A percentile compares a stretch with the other conserved stretches of the same genome.
Evolutionary conservation across 1,140 invertebrate species (phyloP).

Genomic region (Conopomorpha cramerella): DNA sequence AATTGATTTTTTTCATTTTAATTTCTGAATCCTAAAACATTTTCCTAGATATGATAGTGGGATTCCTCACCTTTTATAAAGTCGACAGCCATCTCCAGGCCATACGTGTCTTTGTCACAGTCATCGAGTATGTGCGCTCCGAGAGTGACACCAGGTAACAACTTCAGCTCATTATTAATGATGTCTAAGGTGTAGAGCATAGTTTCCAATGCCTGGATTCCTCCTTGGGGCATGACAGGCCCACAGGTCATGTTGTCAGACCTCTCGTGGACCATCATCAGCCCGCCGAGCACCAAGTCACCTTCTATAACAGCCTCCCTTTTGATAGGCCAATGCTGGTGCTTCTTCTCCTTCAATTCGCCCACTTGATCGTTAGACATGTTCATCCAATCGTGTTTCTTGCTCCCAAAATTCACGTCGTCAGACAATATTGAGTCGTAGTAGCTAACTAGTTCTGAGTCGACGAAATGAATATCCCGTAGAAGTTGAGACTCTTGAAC

Average conservation of each 20-base stretch:
- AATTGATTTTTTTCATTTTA: too few relatives aligned
- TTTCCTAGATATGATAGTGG: too few relatives aligned
- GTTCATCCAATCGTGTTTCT: too few relatives aligned
- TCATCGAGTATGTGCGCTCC: conserved; percentile 92
- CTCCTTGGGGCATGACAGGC: conserved; percentile 93
- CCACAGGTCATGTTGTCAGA: conserved; percentile 84
- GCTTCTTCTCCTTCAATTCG: not conserved
- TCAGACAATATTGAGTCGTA: too few relatives aligned
- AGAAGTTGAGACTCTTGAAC: too few relatives aligned
- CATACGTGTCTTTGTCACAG: conserved; percentile 96
- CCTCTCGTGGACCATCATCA: conserved; percentile 77
- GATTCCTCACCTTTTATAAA: conserved; percentile 97
- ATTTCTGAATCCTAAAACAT: too few relatives aligned
- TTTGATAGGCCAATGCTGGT: conserved; percentile 78
- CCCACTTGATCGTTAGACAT: not conserved
- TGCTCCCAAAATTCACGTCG: too few relatives aligned
- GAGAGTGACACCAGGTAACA: conserved; percentile 76
- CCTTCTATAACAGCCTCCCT: conserved; percentile 79
- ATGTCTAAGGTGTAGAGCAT: conserved; percentile 91
- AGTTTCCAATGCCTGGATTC: conserved; percentile 86
- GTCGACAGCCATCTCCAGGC: conserved; percentile 93
- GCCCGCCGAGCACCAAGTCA: too few relatives aligned
- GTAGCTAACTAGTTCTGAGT: too few relatives aligned
- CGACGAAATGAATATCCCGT: too few relatives aligned
- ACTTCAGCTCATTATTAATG: conserved; percentile 64